Evolutionary conservation across 2,888 invertebrate species (phyloP).

Genomic region (Himalopsyche tibetana): DNA sequence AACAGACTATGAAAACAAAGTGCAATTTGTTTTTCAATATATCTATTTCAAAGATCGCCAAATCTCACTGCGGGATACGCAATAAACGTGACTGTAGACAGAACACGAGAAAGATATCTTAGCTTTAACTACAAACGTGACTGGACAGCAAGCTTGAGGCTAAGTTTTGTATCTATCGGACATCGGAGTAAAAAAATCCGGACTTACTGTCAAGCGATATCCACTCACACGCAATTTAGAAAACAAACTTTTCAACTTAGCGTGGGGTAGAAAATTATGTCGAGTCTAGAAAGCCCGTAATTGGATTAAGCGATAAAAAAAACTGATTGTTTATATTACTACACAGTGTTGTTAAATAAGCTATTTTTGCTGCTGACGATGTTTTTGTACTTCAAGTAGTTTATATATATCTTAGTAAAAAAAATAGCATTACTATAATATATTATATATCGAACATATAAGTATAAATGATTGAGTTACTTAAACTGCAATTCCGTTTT

Average conservation of each 20-base stretch:
- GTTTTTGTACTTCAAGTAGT: too few relatives aligned
- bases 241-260: conserved; percentile 5
- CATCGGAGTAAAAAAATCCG: conserved; percentile 6
- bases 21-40: not conserved
- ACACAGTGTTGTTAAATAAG: too few relatives aligned
- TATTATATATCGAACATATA: too few relatives aligned
- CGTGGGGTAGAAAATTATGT: not conserved
- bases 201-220: not conserved
- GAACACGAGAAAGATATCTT: not conserved
- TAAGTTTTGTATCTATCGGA: conserved; percentile 22
- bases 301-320: too few relatives aligned
- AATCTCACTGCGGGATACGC: not conserved
- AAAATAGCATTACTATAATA: too few relatives aligned
- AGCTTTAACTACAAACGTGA: conserved; percentile 32
- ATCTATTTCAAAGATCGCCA: not conserved
- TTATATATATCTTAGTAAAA: too few relatives aligned
- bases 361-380: too few relatives aligned
- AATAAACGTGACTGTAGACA: not conserved
- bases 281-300: not conserved
- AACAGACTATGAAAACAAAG: not conserved
- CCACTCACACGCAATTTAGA: conserved; percentile 1
- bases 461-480: too few relatives aligned
- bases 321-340: too few relatives aligned
- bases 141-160: conserved; percentile 24
- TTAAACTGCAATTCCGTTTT: too few relatives aligned